Evolutionary conservation across 2,888 invertebrate species (phyloP).

Genomic region (Sturmia bella): DNA sequence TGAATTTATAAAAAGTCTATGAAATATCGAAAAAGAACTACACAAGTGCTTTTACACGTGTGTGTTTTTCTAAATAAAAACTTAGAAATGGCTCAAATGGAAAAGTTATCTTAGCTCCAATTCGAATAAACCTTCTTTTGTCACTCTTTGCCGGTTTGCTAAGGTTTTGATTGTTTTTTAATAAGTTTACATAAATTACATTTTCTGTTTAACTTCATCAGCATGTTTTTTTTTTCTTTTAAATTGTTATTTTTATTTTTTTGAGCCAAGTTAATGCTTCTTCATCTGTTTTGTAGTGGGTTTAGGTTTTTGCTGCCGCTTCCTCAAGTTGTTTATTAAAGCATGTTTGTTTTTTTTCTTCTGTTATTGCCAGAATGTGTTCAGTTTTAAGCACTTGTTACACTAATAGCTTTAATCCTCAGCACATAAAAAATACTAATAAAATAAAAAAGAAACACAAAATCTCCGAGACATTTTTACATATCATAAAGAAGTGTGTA

Average conservation of each 20-base stretch:
- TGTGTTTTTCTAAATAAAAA: too few species aligned
- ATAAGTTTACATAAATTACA: conserved; percentile 52
- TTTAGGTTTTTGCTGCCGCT: conserved; percentile 10
- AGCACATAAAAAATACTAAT: conserved; percentile 58
- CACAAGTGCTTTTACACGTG: too few species aligned
- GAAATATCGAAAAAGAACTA: too few species aligned
- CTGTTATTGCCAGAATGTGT: too few species aligned
- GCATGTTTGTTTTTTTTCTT: not conserved
- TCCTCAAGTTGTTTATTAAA: conserved; percentile 33
- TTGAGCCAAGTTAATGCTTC: conserved; percentile 28
- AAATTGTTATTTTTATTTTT: conserved; percentile 22
- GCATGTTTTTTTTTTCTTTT: conserved; percentile 38
- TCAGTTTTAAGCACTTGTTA: conserved; percentile 63
- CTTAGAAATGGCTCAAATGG: too few species aligned
- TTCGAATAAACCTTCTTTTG: not conserved
- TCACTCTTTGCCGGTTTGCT: not conserved
- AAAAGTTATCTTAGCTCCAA: too few species aligned
- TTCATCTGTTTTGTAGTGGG: conserved; percentile 40
- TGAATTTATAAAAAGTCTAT: too few species aligned
- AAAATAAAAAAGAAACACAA: conserved; percentile 31
- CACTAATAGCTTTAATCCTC: conserved; percentile 65
- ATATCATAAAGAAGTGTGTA: conserved; percentile 31
- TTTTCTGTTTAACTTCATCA: conserved; percentile 53
- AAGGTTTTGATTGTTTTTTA: conserved; percentile 15
- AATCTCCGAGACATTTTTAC: conserved; percentile 60